Percentiles rank a stretch among this genome's conserved stretches.
Evolutionary conservation across 2,888 invertebrate species (phyloP).

Genomic region (Synergus laeviventris): DNA sequence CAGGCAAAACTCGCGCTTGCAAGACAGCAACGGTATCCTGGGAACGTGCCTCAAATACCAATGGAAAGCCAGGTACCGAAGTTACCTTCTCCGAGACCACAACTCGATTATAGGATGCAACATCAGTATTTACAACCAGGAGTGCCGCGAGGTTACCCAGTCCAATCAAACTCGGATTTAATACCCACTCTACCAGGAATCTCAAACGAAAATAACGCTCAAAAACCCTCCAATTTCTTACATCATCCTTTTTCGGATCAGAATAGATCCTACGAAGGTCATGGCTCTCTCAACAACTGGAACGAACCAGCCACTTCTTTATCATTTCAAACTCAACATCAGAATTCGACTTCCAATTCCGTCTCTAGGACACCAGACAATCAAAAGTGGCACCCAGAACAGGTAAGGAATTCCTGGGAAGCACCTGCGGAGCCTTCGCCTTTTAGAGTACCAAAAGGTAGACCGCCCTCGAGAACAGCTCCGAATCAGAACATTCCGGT

Average conservation of each 20-base stretch:
- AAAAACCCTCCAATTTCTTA: background rate
- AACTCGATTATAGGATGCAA: slow-evolving; percentile 58
- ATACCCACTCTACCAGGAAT: background rate
- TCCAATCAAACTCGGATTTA: background rate
- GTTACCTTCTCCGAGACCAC: slow-evolving; percentile 54
- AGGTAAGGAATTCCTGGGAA: slow-evolving; percentile 63
- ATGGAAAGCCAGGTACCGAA: slow-evolving; percentile 58
- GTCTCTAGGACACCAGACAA: background rate
- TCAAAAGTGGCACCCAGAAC: slow-evolving; percentile 43
- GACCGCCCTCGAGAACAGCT: slow-evolving; percentile 80
- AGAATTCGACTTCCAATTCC: background rate
- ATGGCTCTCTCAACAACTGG: background rate
- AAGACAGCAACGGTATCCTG: slow-evolving; percentile 61
- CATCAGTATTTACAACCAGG: slow-evolving; percentile 53
- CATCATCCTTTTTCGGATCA: slow-evolving; percentile 15
- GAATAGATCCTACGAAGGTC: background rate
- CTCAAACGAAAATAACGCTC: background rate
- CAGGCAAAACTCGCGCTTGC: slow-evolving; percentile 58
- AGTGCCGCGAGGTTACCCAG: background rate
- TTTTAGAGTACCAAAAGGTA: slow-evolving; percentile 82
- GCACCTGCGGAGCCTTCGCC: slow-evolving; percentile 77
- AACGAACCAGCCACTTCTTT: background rate
- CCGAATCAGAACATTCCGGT: slow-evolving; percentile 76
- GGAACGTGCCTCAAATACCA: slow-evolving; percentile 57
- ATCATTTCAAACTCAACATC: background rate